A percentile compares a stretch with the other conserved stretches of the same genome.
phyloP scores from a whole-genome alignment of 2,113 vertebrate genomes.

The Corythornis vintsioides region DNA sequence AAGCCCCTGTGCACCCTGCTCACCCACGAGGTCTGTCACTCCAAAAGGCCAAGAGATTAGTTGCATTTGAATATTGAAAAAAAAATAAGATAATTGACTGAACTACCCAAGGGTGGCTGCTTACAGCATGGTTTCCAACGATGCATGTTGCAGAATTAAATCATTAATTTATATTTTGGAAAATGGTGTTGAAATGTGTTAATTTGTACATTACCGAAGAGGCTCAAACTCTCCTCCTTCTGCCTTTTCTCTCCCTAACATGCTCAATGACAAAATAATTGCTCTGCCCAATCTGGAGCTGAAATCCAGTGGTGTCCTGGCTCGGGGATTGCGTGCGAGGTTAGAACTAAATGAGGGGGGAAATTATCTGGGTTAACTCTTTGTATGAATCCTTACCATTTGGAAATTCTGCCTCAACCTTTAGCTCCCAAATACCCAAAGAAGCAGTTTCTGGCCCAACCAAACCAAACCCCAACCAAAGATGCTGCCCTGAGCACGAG shows the following conservation, averaged over 20 bases:
- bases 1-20: background rate
- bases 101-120: background rate
- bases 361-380: background rate
- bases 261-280: conserved; percentile 34
- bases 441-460: background rate
- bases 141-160: conserved; percentile 14
- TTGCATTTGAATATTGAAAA: conserved; percentile 29
- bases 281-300: background rate
- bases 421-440: background rate
- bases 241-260: conserved; percentile 29
- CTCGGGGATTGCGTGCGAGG: background rate
- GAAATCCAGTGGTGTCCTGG: background rate
- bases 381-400: background rate
- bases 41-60: conserved; percentile 40
- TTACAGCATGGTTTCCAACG: conserved; percentile 58
- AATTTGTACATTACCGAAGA: conserved; percentile 45
- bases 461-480: background rate
- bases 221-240: conserved; percentile 26
- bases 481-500: background rate
- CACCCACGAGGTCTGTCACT: conserved; percentile 48
- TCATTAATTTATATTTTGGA: conserved; percentile 59
- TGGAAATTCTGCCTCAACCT: background rate
- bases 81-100: background rate
- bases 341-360: background rate
- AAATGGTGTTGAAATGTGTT: conserved; percentile 33